Conservation (phyloP, 2,797 vertebrate genomes). For the Sebastes minor region DNA sequence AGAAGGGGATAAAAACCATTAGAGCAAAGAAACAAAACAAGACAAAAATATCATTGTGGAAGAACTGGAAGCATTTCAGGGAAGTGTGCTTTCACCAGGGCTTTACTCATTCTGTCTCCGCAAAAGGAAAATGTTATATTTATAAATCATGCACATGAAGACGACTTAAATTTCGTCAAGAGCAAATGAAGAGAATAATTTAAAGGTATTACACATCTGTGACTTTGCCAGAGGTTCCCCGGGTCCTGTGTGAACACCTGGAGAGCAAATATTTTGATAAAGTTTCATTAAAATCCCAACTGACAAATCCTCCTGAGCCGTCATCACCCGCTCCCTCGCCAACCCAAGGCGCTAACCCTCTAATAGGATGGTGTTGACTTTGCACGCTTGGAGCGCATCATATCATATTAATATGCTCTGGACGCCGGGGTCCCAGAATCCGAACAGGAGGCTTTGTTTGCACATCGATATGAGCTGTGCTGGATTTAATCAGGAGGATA, state of each 20-base stretch:
- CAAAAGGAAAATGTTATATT: slow-evolving; percentile 26
- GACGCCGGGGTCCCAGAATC: slow-evolving; percentile 72
- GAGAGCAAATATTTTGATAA: slow-evolving; percentile 75
- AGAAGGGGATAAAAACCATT: slow-evolving; percentile 58
- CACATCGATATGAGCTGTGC: slow-evolving; percentile 84
- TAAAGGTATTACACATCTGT: slow-evolving; percentile 54
- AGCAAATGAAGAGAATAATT: slow-evolving; percentile 38
- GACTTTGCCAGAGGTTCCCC: slow-evolving; percentile 41
- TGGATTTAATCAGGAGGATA: slow-evolving; percentile 85
- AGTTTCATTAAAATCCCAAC: slow-evolving; percentile 80
- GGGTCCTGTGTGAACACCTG: slow-evolving; percentile 50
- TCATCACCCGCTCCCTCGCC: slow-evolving; percentile 40
- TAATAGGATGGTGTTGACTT: slow-evolving; percentile 81
- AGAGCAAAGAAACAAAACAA: slow-evolving; percentile 52
- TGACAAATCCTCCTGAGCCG: slow-evolving; percentile 78
- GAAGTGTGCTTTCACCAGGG: slow-evolving; percentile 39
- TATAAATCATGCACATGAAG: slow-evolving; percentile 21
- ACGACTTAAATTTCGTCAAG: slow-evolving; percentile 25
- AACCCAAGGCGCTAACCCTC: slow-evolving; percentile 59
- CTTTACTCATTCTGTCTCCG: slow-evolving; percentile 19
- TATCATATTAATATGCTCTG: slow-evolving; percentile 82
- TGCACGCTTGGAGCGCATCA: slow-evolving; percentile 67
- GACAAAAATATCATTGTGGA: slow-evolving; percentile 48
- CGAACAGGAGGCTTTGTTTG: slow-evolving; percentile 82
- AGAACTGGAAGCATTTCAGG: slow-evolving; percentile 30